phyloP scores from a whole-genome alignment of 1,140 invertebrate species.

The Chymomyza costata region DNA sequence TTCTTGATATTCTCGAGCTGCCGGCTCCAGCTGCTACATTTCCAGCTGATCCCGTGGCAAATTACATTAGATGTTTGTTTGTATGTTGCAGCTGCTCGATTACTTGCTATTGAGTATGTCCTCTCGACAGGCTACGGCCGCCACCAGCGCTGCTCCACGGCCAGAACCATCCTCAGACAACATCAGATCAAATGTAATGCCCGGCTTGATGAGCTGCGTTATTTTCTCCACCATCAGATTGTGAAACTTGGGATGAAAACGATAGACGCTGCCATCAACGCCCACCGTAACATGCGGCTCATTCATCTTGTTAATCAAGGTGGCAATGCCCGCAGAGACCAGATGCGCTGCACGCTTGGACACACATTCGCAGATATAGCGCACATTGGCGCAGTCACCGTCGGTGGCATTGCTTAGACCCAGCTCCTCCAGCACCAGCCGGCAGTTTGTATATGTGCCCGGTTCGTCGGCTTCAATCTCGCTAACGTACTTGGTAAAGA shows the following conservation, averaged over 20 bases:
- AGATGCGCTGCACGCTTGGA: constrained; percentile 95
- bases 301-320: constrained; percentile 90
- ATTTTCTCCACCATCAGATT: constrained; percentile 97
- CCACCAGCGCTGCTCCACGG: constrained; percentile 96
- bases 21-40: too few relatives aligned
- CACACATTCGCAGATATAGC: constrained; percentile 95
- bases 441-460: constrained; percentile 89
- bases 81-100: constrained; percentile 1
- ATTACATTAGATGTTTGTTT: not conserved
- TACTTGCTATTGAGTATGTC: constrained; percentile 56
- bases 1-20: not conserved
- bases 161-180: constrained; percentile 98
- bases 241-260: constrained; percentile 99
- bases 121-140: constrained; percentile 87
- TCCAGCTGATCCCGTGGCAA: too few relatives aligned
- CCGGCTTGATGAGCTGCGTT: constrained; percentile 82
- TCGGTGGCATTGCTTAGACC: constrained; percentile 83
- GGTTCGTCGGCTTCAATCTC: constrained; percentile 96
- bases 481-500: constrained; percentile 98
- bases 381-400: constrained; percentile 91
- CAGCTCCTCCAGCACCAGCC: constrained; percentile 92
- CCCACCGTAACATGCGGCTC: constrained; percentile 94
- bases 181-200: constrained; percentile 94
- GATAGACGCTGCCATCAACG: constrained; percentile 98
- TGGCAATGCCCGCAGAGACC: constrained; percentile 91